These are phyloP conservation scores for Stegodyphus mimosarum DNA, from an alignment of 1,140 invertebrate genomes.

Conservation along the genomic window DNA sequence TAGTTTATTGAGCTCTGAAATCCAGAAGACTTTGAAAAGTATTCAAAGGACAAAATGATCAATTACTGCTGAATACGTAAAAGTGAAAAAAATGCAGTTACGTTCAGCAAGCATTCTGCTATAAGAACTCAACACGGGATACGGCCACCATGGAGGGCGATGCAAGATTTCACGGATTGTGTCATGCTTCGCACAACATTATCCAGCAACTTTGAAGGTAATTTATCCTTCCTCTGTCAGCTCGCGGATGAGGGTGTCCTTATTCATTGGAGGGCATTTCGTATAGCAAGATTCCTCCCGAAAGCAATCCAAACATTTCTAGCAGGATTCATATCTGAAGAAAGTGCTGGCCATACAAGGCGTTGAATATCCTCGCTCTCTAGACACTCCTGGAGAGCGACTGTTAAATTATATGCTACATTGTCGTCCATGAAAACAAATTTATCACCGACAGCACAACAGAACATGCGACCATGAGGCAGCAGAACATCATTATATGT, in stretches of 20 bases:
- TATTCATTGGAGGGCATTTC: not conserved
- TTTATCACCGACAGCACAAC: not conserved
- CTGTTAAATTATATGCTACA: not conserved
- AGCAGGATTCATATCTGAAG: not conserved
- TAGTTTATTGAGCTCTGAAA: not conserved
- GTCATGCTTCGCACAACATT: not conserved
- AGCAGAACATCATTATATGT: constrained; percentile 10
- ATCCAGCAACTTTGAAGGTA: not conserved
- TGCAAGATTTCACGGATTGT: not conserved
- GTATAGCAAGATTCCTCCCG: not conserved
- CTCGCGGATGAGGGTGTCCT: not conserved
- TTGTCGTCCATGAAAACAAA: not conserved
- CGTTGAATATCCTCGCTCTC: constrained; percentile 7
- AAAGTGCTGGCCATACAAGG: not conserved
- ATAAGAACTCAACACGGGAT: not conserved
- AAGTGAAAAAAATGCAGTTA: not conserved
- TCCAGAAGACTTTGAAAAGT: not conserved
- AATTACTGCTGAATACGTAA: not conserved
- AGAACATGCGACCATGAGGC: not conserved
- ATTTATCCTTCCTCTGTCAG: not conserved
- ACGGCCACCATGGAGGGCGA: not conserved
- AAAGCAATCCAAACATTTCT: not conserved
- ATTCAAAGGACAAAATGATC: not conserved
- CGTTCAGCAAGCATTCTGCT: not conserved
- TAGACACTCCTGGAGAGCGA: not conserved